Percentiles rank a stretch among this genome's conserved stretches.
Conservation (phyloP, 2,113 vertebrate species). For the Trematocara stigmaticum region DNA sequence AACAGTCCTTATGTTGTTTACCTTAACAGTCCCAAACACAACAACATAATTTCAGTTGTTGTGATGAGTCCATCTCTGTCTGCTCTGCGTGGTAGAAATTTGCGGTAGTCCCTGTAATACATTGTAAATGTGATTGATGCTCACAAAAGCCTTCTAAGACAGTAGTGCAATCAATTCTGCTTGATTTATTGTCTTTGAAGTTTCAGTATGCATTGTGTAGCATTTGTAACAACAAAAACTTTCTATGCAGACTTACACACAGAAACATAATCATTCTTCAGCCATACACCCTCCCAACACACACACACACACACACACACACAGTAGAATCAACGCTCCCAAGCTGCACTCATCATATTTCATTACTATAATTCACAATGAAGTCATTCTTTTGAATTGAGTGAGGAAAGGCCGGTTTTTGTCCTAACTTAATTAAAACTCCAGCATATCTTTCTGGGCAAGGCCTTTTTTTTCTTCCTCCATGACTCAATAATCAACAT, state of each 20-base stretch:
- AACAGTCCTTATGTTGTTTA: not conserved
- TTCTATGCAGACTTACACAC: conserved; percentile 7
- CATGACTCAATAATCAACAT: conserved; percentile 65
- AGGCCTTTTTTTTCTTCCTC: not conserved
- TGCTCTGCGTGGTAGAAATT: conserved; percentile 42
- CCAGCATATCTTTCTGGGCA: conserved; percentile 26
- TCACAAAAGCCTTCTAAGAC: conserved; percentile 48
- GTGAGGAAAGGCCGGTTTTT: conserved; percentile 53
- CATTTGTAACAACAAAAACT: conserved; percentile 32
- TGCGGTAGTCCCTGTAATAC: conserved; percentile 50
- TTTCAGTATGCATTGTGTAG: conserved; percentile 7
- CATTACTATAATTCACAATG: conserved; percentile 58
- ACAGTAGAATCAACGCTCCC: conserved; percentile 6
- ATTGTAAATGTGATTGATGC: conserved; percentile 66
- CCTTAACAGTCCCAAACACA: not conserved
- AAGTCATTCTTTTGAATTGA: conserved; percentile 68
- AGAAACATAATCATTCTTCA: conserved; percentile 1
- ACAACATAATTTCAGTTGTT: conserved; percentile 24
- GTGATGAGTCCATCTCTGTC: conserved; percentile 24
- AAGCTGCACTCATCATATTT: conserved; percentile 56
- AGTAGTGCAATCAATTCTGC: conserved; percentile 60
- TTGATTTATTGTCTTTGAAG: conserved; percentile 63
- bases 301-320: not conserved
- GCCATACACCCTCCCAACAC: not conserved
- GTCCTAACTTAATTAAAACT: conserved; percentile 66